phyloP scores from a whole-genome alignment of 2,888 invertebrate genomes.

The Eucera pruinosa region DNA sequence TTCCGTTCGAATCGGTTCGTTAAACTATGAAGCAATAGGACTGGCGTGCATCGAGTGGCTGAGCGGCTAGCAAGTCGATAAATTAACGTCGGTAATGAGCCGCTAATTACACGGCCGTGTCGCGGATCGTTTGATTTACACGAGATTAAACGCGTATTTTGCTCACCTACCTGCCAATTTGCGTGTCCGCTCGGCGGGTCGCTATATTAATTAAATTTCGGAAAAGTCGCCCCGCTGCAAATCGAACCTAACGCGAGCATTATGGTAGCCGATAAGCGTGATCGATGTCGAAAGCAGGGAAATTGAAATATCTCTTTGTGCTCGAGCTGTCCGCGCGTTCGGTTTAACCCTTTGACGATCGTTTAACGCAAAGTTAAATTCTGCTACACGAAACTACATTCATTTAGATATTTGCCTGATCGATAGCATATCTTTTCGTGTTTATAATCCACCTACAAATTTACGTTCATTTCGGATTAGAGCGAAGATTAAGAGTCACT shows the following conservation, averaged over 20 bases:
- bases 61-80: slow-evolving; percentile 72
- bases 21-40: slow-evolving; percentile 26
- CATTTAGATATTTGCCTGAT: too few species aligned
- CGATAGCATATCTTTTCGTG: too few species aligned
- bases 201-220: background rate
- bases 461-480: too few species aligned
- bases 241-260: background rate
- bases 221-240: slow-evolving; percentile 3
- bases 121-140: slow-evolving; percentile 76
- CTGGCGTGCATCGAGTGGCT: slow-evolving; percentile 26
- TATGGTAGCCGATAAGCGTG: background rate
- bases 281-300: background rate
- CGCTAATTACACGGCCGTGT: slow-evolving; percentile 74
- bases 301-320: background rate
- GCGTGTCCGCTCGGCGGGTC: slow-evolving; percentile 14
- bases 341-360: too few species aligned
- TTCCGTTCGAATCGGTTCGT: slow-evolving; percentile 14
- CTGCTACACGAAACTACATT: too few species aligned
- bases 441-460: too few species aligned
- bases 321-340: too few species aligned
- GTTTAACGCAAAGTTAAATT: too few species aligned
- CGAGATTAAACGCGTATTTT: slow-evolving; percentile 35
- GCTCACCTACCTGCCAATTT: slow-evolving; percentile 11
- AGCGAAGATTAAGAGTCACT: too few species aligned
- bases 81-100: slow-evolving; percentile 77